A percentile compares a stretch with the other conserved stretches of the same genome.
These are phyloP conservation scores for Chlamydotis undulata DNA, from an alignment of 2,113 vertebrate species.

Conservation along the genomic window DNA sequence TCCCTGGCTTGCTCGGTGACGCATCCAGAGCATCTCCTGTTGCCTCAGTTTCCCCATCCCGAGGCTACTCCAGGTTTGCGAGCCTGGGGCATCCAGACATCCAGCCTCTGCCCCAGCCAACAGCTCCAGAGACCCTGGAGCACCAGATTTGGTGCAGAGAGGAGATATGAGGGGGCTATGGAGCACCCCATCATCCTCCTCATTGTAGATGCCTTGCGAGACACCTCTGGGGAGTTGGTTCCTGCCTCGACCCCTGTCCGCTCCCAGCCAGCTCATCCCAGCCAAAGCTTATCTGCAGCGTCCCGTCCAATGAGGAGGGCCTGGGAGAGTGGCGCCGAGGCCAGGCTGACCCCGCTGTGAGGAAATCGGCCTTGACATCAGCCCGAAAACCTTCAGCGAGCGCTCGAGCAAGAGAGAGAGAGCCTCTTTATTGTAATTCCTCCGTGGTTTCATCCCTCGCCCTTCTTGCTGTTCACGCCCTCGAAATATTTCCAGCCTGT, in stretches of 20 bases:
- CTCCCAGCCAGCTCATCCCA: not conserved
- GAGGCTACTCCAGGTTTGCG: not conserved
- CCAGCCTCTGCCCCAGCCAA: not conserved
- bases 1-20: accelerated
- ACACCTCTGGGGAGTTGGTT: not conserved
- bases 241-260: not conserved
- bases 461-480: constrained; percentile 44
- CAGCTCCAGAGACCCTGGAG: not conserved
- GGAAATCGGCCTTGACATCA: constrained; percentile 51
- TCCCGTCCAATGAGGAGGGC: not conserved
- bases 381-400: not conserved
- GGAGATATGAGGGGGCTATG: not conserved
- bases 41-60: constrained; percentile 4
- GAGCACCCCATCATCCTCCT: not conserved
- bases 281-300: not conserved
- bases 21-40: not conserved
- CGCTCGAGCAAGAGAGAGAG: not conserved
- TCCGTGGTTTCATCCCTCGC: constrained; percentile 43
- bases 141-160: not conserved
- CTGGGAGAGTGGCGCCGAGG: not conserved
- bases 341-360: constrained; percentile 14
- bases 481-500: constrained; percentile 66
- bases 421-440: constrained; percentile 38
- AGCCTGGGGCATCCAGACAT: not conserved
- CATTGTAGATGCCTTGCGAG: not conserved